Percentiles rank a stretch among this genome's conserved stretches.
phyloP scores from a whole-genome alignment of 92 coral and sea anemone genomes.

The Galaxea fascicularis region DNA sequence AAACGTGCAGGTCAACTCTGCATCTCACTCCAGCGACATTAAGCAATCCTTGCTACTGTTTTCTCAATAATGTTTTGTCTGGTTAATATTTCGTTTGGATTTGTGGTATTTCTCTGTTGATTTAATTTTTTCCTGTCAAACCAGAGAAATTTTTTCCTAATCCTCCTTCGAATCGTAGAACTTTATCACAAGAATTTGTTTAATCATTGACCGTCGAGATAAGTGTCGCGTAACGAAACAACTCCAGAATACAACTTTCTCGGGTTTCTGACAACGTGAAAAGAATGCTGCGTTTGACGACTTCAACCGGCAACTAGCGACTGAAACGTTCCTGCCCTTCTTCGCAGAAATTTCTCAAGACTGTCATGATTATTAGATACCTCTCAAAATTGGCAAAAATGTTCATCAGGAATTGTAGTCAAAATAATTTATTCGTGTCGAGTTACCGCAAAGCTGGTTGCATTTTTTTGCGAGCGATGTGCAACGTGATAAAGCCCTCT shows the following conservation, averaged over 20 bases:
- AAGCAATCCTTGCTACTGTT: not conserved
- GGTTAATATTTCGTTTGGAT: not conserved
- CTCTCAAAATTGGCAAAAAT: constrained; percentile 34
- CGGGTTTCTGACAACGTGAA: not conserved
- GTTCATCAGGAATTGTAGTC: constrained; percentile 1
- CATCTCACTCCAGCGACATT: not conserved
- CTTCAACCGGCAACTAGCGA: not conserved
- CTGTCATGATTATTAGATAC: constrained; percentile 1
- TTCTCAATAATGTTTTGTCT: not conserved
- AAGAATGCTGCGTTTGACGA: not conserved
- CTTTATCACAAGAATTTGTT: not conserved
- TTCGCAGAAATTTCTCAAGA: not conserved
- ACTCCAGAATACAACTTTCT: not conserved
- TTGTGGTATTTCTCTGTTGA: not conserved
- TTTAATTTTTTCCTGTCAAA: not conserved
- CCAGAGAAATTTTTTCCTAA: not conserved
- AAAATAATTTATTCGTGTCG: not conserved
- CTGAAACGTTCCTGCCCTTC: not conserved
- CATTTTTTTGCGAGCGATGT: constrained; percentile 4
- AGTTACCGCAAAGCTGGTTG: constrained; percentile 9
- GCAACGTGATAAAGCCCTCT: not conserved
- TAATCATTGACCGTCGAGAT: constrained; percentile 9
- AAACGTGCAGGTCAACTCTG: not conserved
- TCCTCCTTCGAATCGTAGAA: not conserved
- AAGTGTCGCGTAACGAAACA: not conserved